Percentiles rank a stretch among this genome's conserved stretches.
Conservation (phyloP, 1,140 invertebrate species). For the Pseudomyrmex pallidus region DNA sequence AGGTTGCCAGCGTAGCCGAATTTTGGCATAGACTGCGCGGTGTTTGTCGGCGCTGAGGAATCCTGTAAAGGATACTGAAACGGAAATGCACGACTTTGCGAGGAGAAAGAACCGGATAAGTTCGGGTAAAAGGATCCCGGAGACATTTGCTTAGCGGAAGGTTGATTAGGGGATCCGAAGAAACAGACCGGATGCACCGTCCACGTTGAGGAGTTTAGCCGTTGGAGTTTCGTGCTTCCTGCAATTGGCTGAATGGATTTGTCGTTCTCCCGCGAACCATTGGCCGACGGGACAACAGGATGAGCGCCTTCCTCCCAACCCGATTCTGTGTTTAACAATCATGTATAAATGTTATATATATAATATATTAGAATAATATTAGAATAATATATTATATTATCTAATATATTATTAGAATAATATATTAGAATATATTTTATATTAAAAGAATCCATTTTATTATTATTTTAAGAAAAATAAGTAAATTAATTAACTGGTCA, state of each 20-base stretch:
- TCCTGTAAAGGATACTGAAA: slow-evolving; percentile 13
- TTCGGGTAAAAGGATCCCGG: slow-evolving; percentile 23
- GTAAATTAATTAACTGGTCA: not conserved
- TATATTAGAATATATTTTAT: too few relatives aligned
- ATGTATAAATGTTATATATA: not conserved
- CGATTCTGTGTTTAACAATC: not conserved
- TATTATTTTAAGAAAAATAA: not conserved
- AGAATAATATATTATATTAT: too few relatives aligned
- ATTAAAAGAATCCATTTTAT: not conserved
- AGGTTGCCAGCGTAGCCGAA: not conserved
- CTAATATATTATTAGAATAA: too few relatives aligned
- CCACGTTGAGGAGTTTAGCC: slow-evolving; percentile 42
- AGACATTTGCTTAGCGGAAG: not conserved
- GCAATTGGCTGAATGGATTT: slow-evolving; percentile 33
- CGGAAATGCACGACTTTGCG: not conserved
- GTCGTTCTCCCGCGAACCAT: not conserved
- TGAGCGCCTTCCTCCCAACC: not conserved
- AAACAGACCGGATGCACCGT: slow-evolving; percentile 66
- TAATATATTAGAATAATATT: too few relatives aligned
- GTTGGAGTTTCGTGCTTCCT: slow-evolving; percentile 67
- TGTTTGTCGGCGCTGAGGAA: not conserved
- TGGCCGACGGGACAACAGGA: not conserved
- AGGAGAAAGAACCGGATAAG: not conserved
- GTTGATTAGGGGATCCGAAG: slow-evolving; percentile 40
- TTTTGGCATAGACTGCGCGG: slow-evolving; percentile 25